These are phyloP conservation scores for Chamaea fasciata DNA, from an alignment of 2,113 vertebrate genomes.

Conservation along the genomic window DNA sequence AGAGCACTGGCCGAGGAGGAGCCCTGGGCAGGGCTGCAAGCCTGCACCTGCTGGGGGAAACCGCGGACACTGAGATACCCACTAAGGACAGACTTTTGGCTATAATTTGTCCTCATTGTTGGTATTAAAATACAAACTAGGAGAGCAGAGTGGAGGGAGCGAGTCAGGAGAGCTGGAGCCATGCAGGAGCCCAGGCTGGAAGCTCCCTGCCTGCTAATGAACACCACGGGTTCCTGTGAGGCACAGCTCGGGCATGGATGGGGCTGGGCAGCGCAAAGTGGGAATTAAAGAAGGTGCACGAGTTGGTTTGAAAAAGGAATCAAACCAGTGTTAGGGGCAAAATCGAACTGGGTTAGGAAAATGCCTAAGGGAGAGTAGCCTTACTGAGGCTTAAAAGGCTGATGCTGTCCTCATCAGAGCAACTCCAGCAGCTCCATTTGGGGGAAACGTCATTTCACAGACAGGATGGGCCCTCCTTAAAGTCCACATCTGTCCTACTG, in stretches of 20 bases:
- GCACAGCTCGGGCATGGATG: constrained; percentile 15
- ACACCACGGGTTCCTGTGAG: not conserved
- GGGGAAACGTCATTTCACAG: not conserved
- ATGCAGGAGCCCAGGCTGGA: not conserved
- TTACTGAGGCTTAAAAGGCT: not conserved
- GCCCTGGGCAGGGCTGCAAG: not conserved
- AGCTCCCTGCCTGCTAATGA: constrained; percentile 45
- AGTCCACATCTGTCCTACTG: not conserved
- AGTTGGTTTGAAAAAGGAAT: not conserved
- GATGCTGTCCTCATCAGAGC: not conserved
- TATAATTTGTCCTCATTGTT: not conserved
- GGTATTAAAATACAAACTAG: not conserved
- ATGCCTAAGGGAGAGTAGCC: not conserved
- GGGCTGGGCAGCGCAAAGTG: not conserved
- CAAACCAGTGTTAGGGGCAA: not conserved
- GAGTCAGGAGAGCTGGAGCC: constrained; percentile 2
- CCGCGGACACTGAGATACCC: not conserved
- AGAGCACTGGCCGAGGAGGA: not conserved
- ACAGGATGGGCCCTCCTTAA: not conserved
- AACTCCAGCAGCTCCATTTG: not conserved
- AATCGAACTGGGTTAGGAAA: not conserved
- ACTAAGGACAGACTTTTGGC: not conserved
- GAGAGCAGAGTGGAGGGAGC: not conserved
- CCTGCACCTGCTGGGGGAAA: not conserved
- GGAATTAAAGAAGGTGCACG: not conserved